These are phyloP conservation scores for Coregonus suidteri DNA, from an alignment of 2,797 vertebrate genomes.

Conservation along the genomic window DNA sequence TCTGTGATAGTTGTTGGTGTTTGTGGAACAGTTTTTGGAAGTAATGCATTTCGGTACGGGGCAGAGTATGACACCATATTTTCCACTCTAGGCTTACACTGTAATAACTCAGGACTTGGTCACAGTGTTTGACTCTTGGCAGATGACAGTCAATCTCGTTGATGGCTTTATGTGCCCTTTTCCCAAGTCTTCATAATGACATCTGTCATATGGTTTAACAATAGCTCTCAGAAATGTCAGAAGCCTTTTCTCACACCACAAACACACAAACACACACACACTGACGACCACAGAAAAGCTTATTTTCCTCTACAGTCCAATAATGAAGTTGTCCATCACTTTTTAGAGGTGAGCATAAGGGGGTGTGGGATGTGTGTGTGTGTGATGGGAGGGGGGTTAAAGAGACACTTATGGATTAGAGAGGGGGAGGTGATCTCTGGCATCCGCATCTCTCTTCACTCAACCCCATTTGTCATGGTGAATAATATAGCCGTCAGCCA, in stretches of 20 bases:
- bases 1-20: not conserved
- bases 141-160: not conserved
- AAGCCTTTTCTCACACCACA: conserved; percentile 32
- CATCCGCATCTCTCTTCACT: conserved; percentile 47
- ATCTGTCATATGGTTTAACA: conserved; percentile 40
- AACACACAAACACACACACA: not conserved
- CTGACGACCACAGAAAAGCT: not conserved
- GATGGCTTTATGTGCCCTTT: not conserved
- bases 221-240: conserved; percentile 53
- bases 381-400: conserved; percentile 26
- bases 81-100: not conserved
- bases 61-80: not conserved
- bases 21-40: conserved; percentile 9
- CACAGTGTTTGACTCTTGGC: conserved; percentile 2
- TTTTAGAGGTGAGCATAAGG: conserved; percentile 10
- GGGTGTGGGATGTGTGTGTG: too few relatives aligned
- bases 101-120: not conserved
- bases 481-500: conserved; percentile 73
- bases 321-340: conserved; percentile 57
- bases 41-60: not conserved
- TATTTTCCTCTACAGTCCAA: conserved; percentile 18
- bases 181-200: not conserved
- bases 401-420: conserved; percentile 41
- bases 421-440: conserved; percentile 45
- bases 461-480: conserved; percentile 64